Evolutionary conservation across 2,113 vertebrate genomes (phyloP), one percentile per base, ranked within the genome.

Genomic region (Oreotrochilus melanogaster): DNA sequence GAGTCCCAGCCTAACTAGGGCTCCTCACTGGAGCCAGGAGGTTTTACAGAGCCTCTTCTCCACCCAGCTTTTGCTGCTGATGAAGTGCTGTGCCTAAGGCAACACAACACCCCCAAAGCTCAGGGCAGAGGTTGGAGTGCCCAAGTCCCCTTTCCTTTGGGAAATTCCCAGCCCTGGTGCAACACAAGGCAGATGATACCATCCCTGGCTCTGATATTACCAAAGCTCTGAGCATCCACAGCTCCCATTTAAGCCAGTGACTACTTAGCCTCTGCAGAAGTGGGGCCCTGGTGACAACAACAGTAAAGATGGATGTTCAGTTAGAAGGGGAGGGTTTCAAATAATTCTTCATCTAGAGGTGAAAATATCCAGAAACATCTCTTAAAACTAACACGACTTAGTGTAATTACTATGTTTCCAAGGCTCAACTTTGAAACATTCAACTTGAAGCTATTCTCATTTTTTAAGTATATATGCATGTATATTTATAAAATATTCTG

Each of bases 351-450:
- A 81, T 85, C 75, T 91, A 67, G 57, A 94, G 90, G 35, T 85
- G 66, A 89, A 96, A 95, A 95, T 58, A 86, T 24, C 51, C 82
- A 93, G 89, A 89, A 96, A 92, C 3, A 93, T 73, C 37, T 66
- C 50, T 61, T 87, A 80, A 94, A 95, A 96, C 87, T 85, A 92
- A 85, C 83, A 81, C 1, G 11, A 66, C 66, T 91, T 74, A 72
- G 53, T 67, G 58, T 89, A 97, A 87, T 92, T 85, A 96, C 57
- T 84, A 71, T 50, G 66, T 78, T 95, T 94, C 78, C 67, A 62
- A 23, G 45, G 62, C 89, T 84, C 85, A 76, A 57, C 75, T 56
- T 92, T 83, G 60, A 91, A 94, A 92, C 33, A 31, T 80, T 72
- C 79, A 83, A n/a, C 91, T 93, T 89, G 12, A 85, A 51, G 33